Conservation (phyloP, 1,140 invertebrate species). For the Adelges cooleyi region DNA sequence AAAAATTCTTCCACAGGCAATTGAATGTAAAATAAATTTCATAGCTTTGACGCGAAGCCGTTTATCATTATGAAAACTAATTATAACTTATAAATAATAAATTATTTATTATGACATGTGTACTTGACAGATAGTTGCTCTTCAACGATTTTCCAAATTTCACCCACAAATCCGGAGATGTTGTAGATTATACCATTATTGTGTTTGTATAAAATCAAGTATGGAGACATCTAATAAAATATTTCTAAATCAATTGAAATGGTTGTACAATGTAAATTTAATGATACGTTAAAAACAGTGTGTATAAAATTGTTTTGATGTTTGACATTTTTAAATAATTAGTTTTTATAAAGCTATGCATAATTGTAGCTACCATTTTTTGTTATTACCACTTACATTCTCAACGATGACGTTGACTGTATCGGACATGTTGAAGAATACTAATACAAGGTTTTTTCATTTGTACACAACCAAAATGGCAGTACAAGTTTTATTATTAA, state of each 20-base stretch:
- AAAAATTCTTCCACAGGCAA: no score
- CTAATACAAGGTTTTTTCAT: no score
- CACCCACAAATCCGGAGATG: constrained; percentile 11
- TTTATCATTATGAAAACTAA: background rate
- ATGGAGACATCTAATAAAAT: constrained; percentile 8
- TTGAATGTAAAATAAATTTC: no score
- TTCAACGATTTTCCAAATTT: constrained; percentile 22
- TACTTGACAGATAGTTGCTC: background rate
- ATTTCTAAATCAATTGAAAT: background rate
- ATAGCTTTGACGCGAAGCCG: no score
- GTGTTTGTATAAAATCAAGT: background rate
- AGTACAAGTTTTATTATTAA: no score
- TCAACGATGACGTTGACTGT: constrained; percentile 1
- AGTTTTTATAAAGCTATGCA: no score
- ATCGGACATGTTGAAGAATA: background rate
- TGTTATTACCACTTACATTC: background rate
- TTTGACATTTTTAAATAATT: no score
- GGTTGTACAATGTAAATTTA: background rate
- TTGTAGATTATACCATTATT: background rate
- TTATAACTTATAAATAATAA: background rate
- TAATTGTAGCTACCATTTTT: no score
- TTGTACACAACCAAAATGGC: no score
- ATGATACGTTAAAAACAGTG: background rate
- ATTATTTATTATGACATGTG: background rate
- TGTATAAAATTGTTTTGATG: no score